These are phyloP conservation scores for Paraplagusia blochii DNA, from an alignment of 2,113 vertebrate genomes.

Conservation along the genomic window DNA sequence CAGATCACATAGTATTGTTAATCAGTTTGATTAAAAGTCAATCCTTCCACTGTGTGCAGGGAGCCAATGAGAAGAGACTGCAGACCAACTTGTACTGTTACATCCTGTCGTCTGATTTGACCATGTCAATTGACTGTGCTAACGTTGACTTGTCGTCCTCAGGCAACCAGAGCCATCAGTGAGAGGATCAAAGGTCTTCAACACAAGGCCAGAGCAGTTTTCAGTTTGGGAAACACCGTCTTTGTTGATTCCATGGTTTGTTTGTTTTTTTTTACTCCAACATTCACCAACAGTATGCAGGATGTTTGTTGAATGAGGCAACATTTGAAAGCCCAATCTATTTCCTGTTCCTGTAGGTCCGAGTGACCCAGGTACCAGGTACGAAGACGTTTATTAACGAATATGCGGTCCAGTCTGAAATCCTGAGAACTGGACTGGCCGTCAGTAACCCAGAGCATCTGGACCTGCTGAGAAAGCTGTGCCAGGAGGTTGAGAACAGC, in stretches of 20 bases:
- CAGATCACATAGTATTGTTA: too few species aligned
- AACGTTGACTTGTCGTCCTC: accelerated
- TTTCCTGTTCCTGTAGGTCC: conserved; percentile 72
- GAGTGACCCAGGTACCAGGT: conserved; percentile 70
- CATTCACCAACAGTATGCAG: background rate
- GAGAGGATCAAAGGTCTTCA: conserved; percentile 81
- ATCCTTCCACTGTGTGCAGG: too few species aligned
- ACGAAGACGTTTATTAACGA: conserved; percentile 81
- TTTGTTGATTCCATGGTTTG: conserved; percentile 92
- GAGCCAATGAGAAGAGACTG: too few species aligned
- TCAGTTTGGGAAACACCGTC: conserved; percentile 81
- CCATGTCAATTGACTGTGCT: background rate
- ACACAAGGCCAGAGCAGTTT: conserved; percentile 82
- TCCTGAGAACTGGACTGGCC: conserved; percentile 83
- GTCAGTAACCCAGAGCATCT: conserved; percentile 80
- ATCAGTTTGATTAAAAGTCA: too few species aligned
- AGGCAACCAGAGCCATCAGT: conserved; percentile 84
- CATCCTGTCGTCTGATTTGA: too few species aligned
- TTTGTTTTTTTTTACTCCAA: conserved; percentile 2
- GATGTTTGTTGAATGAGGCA: background rate
- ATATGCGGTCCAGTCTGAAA: conserved; percentile 82
- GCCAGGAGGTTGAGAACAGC: background rate
- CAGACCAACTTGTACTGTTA: too few species aligned
- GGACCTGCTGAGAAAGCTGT: conserved; percentile 71
- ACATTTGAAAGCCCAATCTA: background rate